Evolutionary conservation across 2,113 vertebrate genomes (phyloP).

Genomic region (Theristicus caerulescens): DNA sequence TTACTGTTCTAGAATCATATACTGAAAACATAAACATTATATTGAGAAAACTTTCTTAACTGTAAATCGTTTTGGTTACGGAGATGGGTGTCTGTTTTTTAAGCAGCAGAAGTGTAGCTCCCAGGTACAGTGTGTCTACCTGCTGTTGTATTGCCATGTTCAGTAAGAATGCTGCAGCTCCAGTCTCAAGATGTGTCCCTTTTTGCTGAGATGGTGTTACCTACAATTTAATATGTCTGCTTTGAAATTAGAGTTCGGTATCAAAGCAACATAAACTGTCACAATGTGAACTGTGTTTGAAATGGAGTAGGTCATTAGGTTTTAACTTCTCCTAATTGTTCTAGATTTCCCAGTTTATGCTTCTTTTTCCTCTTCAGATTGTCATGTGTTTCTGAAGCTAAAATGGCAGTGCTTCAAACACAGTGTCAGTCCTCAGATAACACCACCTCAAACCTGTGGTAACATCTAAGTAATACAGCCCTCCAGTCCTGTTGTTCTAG

Average conservation of each 20-base stretch:
- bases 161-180: neutral
- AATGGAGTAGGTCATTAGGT: neutral
- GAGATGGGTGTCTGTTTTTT: neutral
- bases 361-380: neutral
- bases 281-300: neutral
- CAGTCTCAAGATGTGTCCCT: neutral
- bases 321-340: neutral
- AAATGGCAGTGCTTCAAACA: neutral
- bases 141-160: neutral
- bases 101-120: neutral
- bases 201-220: neutral
- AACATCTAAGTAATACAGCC: neutral
- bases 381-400: neutral
- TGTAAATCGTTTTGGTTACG: neutral
- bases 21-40: neutral
- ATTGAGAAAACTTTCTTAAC: neutral
- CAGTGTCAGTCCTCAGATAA: neutral
- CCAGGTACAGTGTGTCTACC: neutral
- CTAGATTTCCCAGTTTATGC: neutral
- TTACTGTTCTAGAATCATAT: neutral
- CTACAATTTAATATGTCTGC: neutral
- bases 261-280: neutral
- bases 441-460: neutral
- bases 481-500: neutral
- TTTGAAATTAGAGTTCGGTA: neutral